These are phyloP conservation scores for Metopia argyrocephala DNA, from an alignment of 2,888 invertebrate species.

Conservation along the genomic window DNA sequence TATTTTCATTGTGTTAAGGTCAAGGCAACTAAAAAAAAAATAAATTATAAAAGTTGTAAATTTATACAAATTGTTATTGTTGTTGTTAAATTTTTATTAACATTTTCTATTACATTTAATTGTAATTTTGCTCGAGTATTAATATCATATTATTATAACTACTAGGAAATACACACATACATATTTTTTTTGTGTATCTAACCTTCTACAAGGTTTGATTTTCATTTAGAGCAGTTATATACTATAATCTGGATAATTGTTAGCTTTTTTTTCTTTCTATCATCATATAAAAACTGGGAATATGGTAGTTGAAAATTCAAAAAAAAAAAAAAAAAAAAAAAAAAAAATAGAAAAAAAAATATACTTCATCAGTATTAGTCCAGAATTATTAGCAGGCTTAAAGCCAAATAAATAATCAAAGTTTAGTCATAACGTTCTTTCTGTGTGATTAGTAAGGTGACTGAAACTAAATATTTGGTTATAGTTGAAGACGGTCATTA, in stretches of 20 bases:
- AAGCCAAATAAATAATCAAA: too few species aligned
- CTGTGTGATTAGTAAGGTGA: too few species aligned
- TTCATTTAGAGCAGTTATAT: constrained; percentile 47
- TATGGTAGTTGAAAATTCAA: neutral
- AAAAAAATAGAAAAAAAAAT: neutral
- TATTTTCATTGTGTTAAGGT: constrained; percentile 74
- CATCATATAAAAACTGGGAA: constrained; percentile 6
- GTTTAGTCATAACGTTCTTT: too few species aligned
- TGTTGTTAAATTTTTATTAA: constrained; percentile 46
- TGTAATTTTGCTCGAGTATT: constrained; percentile 31
- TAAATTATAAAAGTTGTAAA: neutral
- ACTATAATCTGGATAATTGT: constrained; percentile 16
- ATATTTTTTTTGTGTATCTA: constrained; percentile 29
- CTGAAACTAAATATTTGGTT: too few species aligned
- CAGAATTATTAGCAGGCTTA: too few species aligned
- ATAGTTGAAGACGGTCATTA: too few species aligned
- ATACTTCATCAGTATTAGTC: neutral
- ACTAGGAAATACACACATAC: constrained; percentile 42
- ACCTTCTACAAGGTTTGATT: constrained; percentile 65
- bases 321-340: neutral
- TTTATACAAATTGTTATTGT: neutral
- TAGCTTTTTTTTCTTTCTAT: neutral
- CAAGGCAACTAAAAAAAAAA: constrained; percentile 68
- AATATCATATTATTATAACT: constrained; percentile 9
- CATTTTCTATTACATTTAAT: constrained; percentile 68